Evolutionary conservation across 2,888 invertebrate genomes (phyloP), one percentile per base, ranked within the genome.

Genomic region (Melolontha melolontha): DNA sequence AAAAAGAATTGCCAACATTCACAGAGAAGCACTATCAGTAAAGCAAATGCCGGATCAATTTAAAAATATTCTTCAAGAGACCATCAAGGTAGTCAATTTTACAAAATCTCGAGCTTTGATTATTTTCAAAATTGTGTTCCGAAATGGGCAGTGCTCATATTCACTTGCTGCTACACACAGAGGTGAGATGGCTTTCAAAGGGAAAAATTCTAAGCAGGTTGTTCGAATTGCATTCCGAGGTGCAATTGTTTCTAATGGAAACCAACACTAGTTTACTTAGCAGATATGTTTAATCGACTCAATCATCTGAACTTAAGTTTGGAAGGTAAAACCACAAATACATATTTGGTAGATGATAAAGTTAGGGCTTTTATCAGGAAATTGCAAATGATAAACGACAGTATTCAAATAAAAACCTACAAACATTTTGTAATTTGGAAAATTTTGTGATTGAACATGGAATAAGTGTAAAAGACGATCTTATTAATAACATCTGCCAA

Each of bases 171-270:
- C 52, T 72, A 49, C 66, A 69, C 34, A 44, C 59, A 40, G 68
- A 70, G 57, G 59, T 70, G 5, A 44, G 68, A 49, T 68, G 65
- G 68, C 50, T 65, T 39, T 68, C 65, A n/a, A 40, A 40, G n/a
- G 68, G 64, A 29, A 68, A 55, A 55, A 57, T 68, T 41, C 39
- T 66, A 16, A 42, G n/a, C 22, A 39, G 66, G 29, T 27, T 66
- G 5, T 69, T 66, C 42, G 71, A 69, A 54, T 51, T 72, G 50
- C 70, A 67, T 47, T 49, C 50, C 10, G 71, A 72, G 47, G 64
- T 72, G 12, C 22, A 57, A 44, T 27, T 69, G 50, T 72, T 71
- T 57, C 65, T 72, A 17, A 44, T 66, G 41, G 62, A 67, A 12
- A 57, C 54, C 34, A 47, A 57, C 55, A 52, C 44, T 64, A 41